Evolutionary conservation across 2,888 invertebrate species (phyloP).

Genomic region (Phyto melanocephala): DNA sequence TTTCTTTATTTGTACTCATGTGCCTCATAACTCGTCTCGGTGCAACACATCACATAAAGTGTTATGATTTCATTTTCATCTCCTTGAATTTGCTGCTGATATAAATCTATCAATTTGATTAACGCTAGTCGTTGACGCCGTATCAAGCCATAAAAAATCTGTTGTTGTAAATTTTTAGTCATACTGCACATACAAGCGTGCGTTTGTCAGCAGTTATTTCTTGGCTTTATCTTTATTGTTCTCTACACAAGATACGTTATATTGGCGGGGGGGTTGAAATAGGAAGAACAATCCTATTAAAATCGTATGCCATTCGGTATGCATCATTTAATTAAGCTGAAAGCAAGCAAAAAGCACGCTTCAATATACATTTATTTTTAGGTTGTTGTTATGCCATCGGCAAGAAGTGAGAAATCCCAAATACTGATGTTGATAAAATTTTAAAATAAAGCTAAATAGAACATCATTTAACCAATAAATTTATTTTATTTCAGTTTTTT

Average conservation of each 20-base stretch:
- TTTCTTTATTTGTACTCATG: neutral
- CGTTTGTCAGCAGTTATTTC: neutral
- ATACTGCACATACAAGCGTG: neutral
- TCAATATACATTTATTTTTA: neutral
- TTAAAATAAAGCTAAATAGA: too few species aligned
- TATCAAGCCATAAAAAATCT: slow-evolving; percentile 69
- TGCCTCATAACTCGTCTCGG: slow-evolving; percentile 68
- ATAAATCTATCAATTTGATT: slow-evolving; percentile 75
- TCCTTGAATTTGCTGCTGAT: slow-evolving; percentile 28
- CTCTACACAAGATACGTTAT: neutral
- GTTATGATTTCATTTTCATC: slow-evolving; percentile 56
- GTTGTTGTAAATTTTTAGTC: slow-evolving; percentile 58
- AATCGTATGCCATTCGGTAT: slow-evolving; percentile 35
- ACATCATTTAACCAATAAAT: too few species aligned
- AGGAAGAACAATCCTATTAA: neutral
- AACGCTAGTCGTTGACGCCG: slow-evolving; percentile 56
- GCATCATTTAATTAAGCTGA: slow-evolving; percentile 40
- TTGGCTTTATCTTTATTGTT: neutral
- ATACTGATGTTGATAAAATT: too few species aligned
- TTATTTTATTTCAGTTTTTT: too few species aligned
- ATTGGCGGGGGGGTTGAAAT: slow-evolving; percentile 1
- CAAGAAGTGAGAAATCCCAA: neutral
- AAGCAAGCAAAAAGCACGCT: slow-evolving; percentile 37
- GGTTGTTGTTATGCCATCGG: neutral
- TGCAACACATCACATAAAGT: neutral